Evolutionary conservation across 2,888 invertebrate species (phyloP).

Genomic region (Deilephila porcellus): DNA sequence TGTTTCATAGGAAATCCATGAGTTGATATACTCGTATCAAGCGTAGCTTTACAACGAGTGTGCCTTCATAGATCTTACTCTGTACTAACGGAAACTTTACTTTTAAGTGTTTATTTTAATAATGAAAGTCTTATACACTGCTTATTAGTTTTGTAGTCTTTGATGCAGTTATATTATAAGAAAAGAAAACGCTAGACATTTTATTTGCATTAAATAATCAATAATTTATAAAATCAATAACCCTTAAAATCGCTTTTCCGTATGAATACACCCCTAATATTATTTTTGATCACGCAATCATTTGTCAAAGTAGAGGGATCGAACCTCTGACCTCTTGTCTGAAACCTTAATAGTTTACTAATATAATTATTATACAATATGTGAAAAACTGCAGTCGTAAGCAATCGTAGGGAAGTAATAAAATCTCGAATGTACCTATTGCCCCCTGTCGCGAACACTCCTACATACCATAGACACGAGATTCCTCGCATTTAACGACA

Average conservation of each 20-base stretch:
- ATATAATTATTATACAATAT: neutral
- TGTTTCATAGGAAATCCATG: neutral
- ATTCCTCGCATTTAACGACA: constrained; percentile 65
- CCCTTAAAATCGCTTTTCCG: no score
- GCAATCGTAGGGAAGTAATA: constrained; percentile 5
- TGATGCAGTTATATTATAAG: no score
- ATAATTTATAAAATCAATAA: no score
- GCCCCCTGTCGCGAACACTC: constrained; percentile 16
- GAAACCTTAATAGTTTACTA: neutral
- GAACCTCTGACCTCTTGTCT: no score
- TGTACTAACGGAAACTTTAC: neutral
- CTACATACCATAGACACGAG: constrained; percentile 38
- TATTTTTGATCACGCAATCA: no score
- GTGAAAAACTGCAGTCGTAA: neutral
- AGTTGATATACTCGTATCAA: neutral
- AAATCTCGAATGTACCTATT: constrained; percentile 25
- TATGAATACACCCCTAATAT: no score
- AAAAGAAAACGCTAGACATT: no score
- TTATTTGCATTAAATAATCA: no score
- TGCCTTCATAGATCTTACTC: neutral
- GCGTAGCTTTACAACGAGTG: neutral
- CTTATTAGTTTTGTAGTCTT: no score
- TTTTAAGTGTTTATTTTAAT: no score
- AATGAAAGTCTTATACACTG: no score
- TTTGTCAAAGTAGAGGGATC: no score